Percentiles rank a stretch among this genome's conserved stretches.
Evolutionary conservation across 2,888 invertebrate genomes (phyloP).

Genomic region (Thumatha senex): DNA sequence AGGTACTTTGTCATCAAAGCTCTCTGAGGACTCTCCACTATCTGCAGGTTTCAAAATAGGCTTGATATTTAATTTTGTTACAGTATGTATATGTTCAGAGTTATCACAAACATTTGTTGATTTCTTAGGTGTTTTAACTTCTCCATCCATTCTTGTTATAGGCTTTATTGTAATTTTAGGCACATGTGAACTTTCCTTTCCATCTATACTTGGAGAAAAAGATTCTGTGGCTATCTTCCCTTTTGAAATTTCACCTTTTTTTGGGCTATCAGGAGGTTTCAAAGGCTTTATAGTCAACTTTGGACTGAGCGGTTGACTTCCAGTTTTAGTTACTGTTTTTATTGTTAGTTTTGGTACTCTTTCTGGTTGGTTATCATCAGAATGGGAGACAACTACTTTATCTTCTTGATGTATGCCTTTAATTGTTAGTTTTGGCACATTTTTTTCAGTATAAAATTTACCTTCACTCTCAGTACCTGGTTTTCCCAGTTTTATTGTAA

Average conservation of each 20-base stretch:
- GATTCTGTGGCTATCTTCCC: slow-evolving; percentile 57
- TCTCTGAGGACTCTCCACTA: slow-evolving; percentile 54
- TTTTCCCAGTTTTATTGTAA: slow-evolving; percentile 76
- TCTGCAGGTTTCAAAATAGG: slow-evolving; percentile 75
- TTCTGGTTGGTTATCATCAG: slow-evolving; percentile 62
- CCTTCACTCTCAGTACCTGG: slow-evolving; percentile 74
- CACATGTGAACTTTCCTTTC: slow-evolving; percentile 71
- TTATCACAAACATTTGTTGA: slow-evolving; percentile 49
- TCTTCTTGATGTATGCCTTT: slow-evolving; percentile 68
- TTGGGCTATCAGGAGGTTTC: slow-evolving; percentile 58
- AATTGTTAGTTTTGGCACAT: slow-evolving; percentile 73
- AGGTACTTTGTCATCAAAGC: slow-evolving; percentile 71
- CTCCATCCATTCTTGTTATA: slow-evolving; percentile 58
- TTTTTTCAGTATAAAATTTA: slow-evolving; percentile 72
- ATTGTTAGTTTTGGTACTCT: slow-evolving; percentile 76
- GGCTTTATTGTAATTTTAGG: slow-evolving; percentile 85
- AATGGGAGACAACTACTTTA: slow-evolving; percentile 67
- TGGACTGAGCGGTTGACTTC: slow-evolving; percentile 71
- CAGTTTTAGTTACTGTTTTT: slow-evolving; percentile 66
- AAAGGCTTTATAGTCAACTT: slow-evolving; percentile 79
- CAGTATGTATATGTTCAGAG: slow-evolving; percentile 65
- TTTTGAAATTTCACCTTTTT: slow-evolving; percentile 52
- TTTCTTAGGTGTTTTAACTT: slow-evolving; percentile 53
- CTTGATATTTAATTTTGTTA: slow-evolving; percentile 76
- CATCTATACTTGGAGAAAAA: slow-evolving; percentile 49